These are phyloP conservation scores for Syrmaticus mikado DNA, from an alignment of 2,113 vertebrate genomes.

Conservation along the genomic window DNA sequence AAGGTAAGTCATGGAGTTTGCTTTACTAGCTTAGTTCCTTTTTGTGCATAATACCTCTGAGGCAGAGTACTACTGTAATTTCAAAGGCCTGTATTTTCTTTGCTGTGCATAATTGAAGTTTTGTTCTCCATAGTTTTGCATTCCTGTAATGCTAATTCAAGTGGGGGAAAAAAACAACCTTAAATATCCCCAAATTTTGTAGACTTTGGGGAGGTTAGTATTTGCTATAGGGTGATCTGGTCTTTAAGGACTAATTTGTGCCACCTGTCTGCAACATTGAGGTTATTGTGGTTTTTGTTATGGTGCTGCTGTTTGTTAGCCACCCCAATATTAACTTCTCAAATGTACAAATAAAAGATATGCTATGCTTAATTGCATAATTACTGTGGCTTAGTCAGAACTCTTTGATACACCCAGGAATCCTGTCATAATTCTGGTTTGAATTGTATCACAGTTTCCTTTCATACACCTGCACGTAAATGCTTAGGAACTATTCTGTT, in stretches of 20 bases:
- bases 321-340: slow-evolving; percentile 9
- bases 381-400: slow-evolving; percentile 23
- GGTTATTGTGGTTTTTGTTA: neutral
- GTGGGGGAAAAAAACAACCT: neutral
- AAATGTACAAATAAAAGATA: slow-evolving; percentile 9
- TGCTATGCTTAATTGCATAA: slow-evolving; percentile 20
- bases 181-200: neutral
- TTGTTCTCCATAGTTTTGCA: neutral
- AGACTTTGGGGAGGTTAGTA: neutral
- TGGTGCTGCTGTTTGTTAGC: neutral
- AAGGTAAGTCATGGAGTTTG: slow-evolving; percentile 46
- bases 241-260: neutral
- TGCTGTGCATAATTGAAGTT: neutral
- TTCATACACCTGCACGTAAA: neutral
- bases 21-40: neutral
- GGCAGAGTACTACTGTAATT: neutral
- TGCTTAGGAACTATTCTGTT: neutral
- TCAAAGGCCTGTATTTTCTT: neutral
- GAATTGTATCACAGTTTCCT: neutral
- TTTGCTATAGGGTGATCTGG: neutral
- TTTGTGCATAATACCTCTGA: neutral
- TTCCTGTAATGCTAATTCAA: neutral
- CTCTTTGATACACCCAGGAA: slow-evolving; percentile 43
- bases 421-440: neutral
- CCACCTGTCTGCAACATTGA: neutral